phyloP scores from a whole-genome alignment of 2,888 invertebrate genomes.

The Rhabditoides inermis region DNA sequence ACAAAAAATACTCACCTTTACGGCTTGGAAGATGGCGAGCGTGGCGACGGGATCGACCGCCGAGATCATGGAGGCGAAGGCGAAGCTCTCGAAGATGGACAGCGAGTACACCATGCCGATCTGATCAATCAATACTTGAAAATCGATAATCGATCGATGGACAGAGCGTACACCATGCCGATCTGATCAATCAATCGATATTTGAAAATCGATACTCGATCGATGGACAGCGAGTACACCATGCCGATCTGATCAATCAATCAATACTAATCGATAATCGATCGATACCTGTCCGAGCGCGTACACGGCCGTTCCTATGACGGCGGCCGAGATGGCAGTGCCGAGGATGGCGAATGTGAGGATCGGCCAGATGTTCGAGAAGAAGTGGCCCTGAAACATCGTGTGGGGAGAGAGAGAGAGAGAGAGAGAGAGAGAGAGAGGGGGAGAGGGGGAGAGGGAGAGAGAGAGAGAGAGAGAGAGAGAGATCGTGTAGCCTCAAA shows the following conservation, averaged over 20 bases:
- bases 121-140: too few species aligned
- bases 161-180: constrained; percentile 72
- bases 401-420: too few species aligned
- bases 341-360: constrained; percentile 93
- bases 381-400: constrained; percentile 54
- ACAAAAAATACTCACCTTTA: constrained; percentile 26
- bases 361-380: constrained; percentile 96
- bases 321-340: constrained; percentile 88
- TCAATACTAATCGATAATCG: too few species aligned
- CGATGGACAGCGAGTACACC: constrained; percentile 81
- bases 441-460: too few species aligned
- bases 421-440: too few species aligned
- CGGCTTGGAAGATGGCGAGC: constrained; percentile 84
- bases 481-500: too few species aligned
- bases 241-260: constrained; percentile 60
- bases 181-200: too few species aligned
- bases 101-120: constrained; percentile 71
- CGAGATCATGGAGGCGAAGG: constrained; percentile 92
- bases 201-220: too few species aligned
- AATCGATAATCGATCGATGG: too few species aligned
- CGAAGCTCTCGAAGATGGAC: constrained; percentile 91
- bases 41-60: constrained; percentile 99
- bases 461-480: too few species aligned
- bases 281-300: constrained; percentile 79
- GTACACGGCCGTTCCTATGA: constrained; percentile 91